These are phyloP conservation scores for Sphenodon punctatus DNA, from an alignment of 2,797 vertebrate genomes.

Conservation along the genomic window DNA sequence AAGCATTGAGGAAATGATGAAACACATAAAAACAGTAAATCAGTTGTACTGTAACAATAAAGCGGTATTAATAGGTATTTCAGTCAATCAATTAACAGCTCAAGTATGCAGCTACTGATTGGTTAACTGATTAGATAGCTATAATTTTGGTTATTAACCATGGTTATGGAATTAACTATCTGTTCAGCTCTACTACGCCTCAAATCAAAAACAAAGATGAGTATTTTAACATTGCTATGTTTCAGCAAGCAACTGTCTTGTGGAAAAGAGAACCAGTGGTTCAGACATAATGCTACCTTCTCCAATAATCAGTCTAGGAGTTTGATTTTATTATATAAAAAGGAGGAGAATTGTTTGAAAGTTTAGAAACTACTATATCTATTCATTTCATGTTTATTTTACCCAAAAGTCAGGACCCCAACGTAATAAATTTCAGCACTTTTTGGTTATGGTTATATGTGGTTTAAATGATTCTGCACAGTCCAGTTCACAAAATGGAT, in stretches of 20 bases:
- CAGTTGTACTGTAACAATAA: too few relatives aligned
- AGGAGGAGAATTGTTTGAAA: fast-evolving
- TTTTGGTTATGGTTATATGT: not conserved
- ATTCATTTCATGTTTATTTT: not conserved
- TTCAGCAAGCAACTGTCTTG: not conserved
- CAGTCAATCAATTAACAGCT: too few relatives aligned
- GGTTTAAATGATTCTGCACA: not conserved
- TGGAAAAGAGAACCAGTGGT: not conserved
- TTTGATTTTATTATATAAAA: not conserved
- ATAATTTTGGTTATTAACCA: too few relatives aligned
- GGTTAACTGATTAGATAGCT: too few relatives aligned
- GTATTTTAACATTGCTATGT: not conserved
- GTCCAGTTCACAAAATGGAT: not conserved
- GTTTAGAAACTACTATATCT: not conserved
- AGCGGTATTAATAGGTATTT: too few relatives aligned
- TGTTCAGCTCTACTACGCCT: too few relatives aligned
- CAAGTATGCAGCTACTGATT: too few relatives aligned
- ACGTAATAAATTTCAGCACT: not conserved
- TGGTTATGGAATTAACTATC: too few relatives aligned
- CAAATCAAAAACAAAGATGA: not conserved
- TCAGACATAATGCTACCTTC: not conserved
- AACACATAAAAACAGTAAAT: too few relatives aligned
- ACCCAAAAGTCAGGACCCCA: not conserved
- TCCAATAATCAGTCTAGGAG: not conserved
- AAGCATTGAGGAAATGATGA: too few relatives aligned